Evolutionary conservation across 2,888 invertebrate genomes (phyloP).

Genomic region (Caenorhabditis sulstoni): DNA sequence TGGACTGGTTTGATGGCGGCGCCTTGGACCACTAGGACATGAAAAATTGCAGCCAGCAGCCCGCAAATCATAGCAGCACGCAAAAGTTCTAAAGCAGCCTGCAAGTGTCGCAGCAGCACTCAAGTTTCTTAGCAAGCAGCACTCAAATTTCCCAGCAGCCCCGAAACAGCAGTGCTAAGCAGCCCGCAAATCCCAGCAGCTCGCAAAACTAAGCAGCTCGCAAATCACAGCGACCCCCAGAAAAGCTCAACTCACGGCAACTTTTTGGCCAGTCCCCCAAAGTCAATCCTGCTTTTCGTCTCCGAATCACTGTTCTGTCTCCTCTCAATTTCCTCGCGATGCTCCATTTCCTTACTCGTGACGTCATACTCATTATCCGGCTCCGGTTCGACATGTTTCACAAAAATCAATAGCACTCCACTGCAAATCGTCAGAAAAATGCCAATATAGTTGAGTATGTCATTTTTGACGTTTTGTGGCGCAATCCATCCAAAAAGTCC

Average conservation of each 20-base stretch:
- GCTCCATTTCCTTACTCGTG: slow-evolving; percentile 27
- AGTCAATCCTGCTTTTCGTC: background rate
- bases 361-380: slow-evolving; percentile 46
- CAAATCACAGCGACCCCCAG: too few species aligned
- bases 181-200: too few species aligned
- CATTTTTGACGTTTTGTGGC: slow-evolving; percentile 70
- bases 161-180: too few species aligned
- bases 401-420: slow-evolving; percentile 71
- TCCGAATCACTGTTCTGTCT: slow-evolving; percentile 13
- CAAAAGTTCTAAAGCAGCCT: too few species aligned
- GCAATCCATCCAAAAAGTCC: slow-evolving; percentile 72
- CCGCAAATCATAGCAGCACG: too few species aligned
- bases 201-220: too few species aligned
- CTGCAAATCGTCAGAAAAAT: slow-evolving; percentile 70
- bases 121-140: too few species aligned
- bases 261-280: slow-evolving; percentile 39
- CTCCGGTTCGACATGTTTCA: slow-evolving; percentile 56
- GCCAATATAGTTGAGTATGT: slow-evolving; percentile 75
- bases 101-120: too few species aligned
- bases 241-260: slow-evolving; percentile 38
- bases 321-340: slow-evolving; percentile 22
- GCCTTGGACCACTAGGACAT: too few species aligned
- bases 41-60: too few species aligned
- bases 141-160: too few species aligned
- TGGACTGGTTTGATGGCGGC: too few species aligned